A percentile compares a stretch with the other conserved stretches of the same genome.
Evolutionary conservation across 2,797 vertebrate species (phyloP).

Genomic region (Okamejei kenojei): DNA sequence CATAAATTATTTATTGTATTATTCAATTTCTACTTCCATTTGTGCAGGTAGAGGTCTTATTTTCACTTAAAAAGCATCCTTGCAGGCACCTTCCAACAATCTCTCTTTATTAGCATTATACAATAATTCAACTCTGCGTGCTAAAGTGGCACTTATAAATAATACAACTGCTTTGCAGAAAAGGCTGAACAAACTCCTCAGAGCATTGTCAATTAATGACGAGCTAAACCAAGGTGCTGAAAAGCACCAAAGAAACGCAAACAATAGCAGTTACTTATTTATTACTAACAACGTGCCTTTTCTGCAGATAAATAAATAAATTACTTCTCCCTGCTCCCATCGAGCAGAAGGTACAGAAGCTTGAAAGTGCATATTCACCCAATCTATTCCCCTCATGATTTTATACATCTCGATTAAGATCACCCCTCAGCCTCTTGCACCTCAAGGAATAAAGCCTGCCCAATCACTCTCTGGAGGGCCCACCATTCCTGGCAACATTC

Average conservation of each 20-base stretch:
- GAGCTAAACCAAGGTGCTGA: background rate
- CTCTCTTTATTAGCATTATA: background rate
- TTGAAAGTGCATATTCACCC: no score
- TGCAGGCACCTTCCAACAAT: background rate
- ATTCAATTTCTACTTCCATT: background rate
- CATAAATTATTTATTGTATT: constrained; percentile 25
- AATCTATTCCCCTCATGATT: no score
- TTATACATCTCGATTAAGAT: no score
- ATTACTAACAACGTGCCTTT: background rate
- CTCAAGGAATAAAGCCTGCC: no score
- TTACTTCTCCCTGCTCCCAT: background rate
- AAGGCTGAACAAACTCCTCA: background rate
- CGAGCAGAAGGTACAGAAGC: no score
- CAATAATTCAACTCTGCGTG: constrained; percentile 1
- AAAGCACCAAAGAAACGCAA: constrained; percentile 17
- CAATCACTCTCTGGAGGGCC: no score
- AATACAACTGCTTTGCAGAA: constrained; percentile 16
- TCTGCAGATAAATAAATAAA: background rate
- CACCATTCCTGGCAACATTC: no score
- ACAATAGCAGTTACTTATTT: constrained; percentile 14
- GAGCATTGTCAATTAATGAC: constrained; percentile 5
- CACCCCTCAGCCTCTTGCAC: no score
- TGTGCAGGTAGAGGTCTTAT: background rate
- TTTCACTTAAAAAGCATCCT: constrained; percentile 23
- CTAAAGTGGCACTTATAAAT: constrained; percentile 31